Evolutionary conservation across 2,888 invertebrate genomes (phyloP).

Genomic region (Phoronis australis): DNA sequence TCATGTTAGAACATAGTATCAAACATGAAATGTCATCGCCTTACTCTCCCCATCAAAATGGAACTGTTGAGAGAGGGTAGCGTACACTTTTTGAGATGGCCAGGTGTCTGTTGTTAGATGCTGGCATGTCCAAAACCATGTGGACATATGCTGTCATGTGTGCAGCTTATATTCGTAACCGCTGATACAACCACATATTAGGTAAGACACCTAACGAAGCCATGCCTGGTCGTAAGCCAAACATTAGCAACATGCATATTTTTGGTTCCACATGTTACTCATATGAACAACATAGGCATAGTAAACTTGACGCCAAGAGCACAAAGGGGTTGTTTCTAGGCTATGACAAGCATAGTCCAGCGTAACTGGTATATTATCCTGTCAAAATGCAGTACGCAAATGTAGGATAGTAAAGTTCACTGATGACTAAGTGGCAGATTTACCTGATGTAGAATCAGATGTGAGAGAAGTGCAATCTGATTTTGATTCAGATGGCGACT

Average conservation of each 20-base stretch:
- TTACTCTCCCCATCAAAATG: constrained; percentile 10
- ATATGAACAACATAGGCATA: constrained; percentile 6
- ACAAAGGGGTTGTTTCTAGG: constrained; percentile 7
- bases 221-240: constrained; percentile 7
- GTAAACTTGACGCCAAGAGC: constrained; percentile 11
- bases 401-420: too few relatives aligned
- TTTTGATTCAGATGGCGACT: too few relatives aligned
- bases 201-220: constrained; percentile 7
- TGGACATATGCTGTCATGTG: constrained; percentile 16
- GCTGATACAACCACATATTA: constrained; percentile 10
- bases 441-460: too few relatives aligned
- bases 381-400: too few relatives aligned
- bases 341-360: constrained; percentile 7
- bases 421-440: too few relatives aligned
- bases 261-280: constrained; percentile 14
- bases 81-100: too few relatives aligned
- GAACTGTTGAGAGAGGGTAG: constrained; percentile 9
- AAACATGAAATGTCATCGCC: constrained; percentile 7
- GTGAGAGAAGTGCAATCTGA: too few relatives aligned
- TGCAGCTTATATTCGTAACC: constrained; percentile 12
- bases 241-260: constrained; percentile 8
- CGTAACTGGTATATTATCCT: constrained; percentile 10
- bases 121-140: too few relatives aligned
- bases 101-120: constrained; percentile 6
- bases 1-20: background rate